Conservation (phyloP, 2,797 vertebrate species). For the Melanotaenia pygmaea region DNA sequence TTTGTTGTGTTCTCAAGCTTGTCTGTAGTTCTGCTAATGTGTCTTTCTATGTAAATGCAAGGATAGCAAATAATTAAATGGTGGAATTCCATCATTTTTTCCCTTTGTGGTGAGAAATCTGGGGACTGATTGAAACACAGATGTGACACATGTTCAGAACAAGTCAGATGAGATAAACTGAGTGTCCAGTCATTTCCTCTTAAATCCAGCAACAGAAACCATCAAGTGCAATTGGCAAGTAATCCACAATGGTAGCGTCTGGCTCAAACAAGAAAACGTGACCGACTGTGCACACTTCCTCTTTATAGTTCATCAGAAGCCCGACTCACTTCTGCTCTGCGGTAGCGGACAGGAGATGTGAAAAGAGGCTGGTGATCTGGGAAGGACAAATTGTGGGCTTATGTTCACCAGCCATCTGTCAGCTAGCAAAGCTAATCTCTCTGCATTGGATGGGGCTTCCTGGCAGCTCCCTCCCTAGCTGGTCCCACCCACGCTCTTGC, state of each 20-base stretch:
- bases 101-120: background rate
- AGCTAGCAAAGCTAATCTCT: conserved; percentile 73
- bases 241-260: background rate
- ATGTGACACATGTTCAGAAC: background rate
- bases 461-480: conserved; percentile 26
- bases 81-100: background rate
- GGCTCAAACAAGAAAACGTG: conserved; percentile 6
- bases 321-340: conserved; percentile 38
- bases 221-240: background rate
- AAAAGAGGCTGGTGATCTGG: conserved; percentile 58
- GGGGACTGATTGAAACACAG: background rate
- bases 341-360: conserved; percentile 33
- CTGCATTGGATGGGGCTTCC: conserved; percentile 54
- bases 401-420: conserved; percentile 76
- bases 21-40: conserved; percentile 4
- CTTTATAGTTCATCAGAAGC: conserved; percentile 27
- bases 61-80: background rate
- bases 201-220: background rate
- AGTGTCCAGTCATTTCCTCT: background rate
- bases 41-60: background rate
- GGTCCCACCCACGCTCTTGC: conserved; percentile 40
- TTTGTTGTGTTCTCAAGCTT: conserved; percentile 16
- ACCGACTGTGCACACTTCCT: conserved; percentile 24
- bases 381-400: conserved; percentile 73
- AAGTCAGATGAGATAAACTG: background rate